Evolutionary conservation across 2,113 vertebrate species (phyloP), one percentile per base, ranked within the genome.

Genomic region (Terrapene triunguis): DNA sequence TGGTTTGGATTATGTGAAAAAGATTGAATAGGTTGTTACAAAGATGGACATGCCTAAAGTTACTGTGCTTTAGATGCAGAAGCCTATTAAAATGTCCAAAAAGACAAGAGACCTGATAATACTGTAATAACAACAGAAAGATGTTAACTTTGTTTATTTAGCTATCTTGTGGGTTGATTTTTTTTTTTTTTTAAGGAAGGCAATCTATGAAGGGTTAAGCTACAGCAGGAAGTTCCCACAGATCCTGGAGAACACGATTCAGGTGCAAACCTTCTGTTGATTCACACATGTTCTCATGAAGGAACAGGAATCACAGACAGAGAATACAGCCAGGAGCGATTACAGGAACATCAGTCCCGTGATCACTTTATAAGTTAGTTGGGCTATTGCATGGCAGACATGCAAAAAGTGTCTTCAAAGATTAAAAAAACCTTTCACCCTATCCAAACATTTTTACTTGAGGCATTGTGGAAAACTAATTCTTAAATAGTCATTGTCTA

Each of bases 1-100:
- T 89, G 12, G 53, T 92, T 76, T 80, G 29, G 93, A 57, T 62
- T 62, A 62, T 32, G 11, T 25, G 80, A 96, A 88, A 88, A 51
- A 82, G 32, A 69, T 55, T 88, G 48, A 95, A 81, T 4, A 89
- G 50, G 16, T 4, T 92, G 29, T 88, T 19, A 53, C 51, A 53
- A 79, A 8, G 9, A 85, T 42, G 59, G 10, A 10, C 4, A 5
- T 59, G 17, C 38, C 92, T 38, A 35, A 19, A 90, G 21, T 2
- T 87, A 0, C 16, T 5, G 1, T 85, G 1, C 14, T 65, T 87
- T 87, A 38, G 79, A 25, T 42, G 17, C 87, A 76, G 22, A 92
- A 19, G 4, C 38, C 13, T 6, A 88, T 3, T 3, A n/a, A 21
- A 90, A 32, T 83, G 80, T 78, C 0, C 44, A 32, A n/a, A 57